Percentiles rank a stretch among this genome's conserved stretches.
These are phyloP conservation scores for Podarcis raffonei DNA, from an alignment of 2,113 vertebrate species.

Conservation along the genomic window DNA sequence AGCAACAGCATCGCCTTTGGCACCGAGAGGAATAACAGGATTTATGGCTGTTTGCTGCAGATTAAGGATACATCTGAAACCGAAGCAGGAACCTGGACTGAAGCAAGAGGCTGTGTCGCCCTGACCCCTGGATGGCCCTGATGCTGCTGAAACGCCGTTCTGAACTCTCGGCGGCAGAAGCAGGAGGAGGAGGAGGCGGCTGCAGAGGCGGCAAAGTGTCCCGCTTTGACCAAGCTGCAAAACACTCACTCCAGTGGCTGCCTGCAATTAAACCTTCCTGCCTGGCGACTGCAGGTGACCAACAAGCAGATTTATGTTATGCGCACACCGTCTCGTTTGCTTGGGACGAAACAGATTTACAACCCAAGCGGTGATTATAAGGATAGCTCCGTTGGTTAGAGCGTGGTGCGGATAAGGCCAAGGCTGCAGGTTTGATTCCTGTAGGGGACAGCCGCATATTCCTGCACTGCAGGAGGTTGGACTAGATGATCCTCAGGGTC, in stretches of 20 bases:
- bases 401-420: no score
- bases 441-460: neutral
- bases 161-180: conserved; percentile 37
- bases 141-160: conserved; percentile 6
- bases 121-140: conserved; percentile 65
- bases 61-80: conserved; percentile 33
- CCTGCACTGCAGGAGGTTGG: neutral
- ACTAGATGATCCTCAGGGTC: no score
- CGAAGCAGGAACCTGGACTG: neutral
- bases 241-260: fast-evolving
- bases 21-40: conserved; percentile 29
- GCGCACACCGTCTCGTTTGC: fast-evolving
- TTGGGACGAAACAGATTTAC: fast-evolving
- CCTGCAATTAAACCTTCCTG: neutral
- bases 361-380: neutral
- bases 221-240: neutral
- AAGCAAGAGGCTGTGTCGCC: conserved; percentile 50
- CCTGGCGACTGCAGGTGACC: neutral
- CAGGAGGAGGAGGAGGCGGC: no score
- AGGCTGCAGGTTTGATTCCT: no score
- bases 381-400: neutral
- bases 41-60: conserved; percentile 57
- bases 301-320: neutral
- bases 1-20: conserved; percentile 8
- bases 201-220: neutral